Conservation (phyloP, 2,797 vertebrate species). For the Gymnodraco acuticeps region DNA sequence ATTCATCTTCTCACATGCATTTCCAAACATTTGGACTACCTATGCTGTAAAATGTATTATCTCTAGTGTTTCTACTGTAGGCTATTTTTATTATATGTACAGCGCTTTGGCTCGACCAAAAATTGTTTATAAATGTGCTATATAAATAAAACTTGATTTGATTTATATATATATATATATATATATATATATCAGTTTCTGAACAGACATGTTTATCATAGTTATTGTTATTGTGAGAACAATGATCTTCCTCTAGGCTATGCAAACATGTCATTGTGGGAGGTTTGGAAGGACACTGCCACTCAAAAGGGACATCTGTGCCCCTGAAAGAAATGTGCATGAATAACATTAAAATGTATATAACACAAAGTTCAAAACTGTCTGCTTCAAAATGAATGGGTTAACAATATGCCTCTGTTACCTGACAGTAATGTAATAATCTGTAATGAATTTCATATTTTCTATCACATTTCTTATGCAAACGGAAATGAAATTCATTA, state of each 20-base stretch:
- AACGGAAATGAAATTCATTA: conserved; percentile 78
- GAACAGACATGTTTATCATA: not conserved
- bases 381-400: conserved; percentile 27
- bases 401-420: conserved; percentile 55
- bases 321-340: not conserved
- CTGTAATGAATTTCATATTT: conserved; percentile 73
- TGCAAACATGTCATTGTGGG: not conserved
- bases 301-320: not conserved
- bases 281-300: not conserved
- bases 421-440: conserved; percentile 77
- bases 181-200: not conserved
- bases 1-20: no score
- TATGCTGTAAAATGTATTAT: no score
- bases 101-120: no score
- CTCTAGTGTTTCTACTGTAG: no score
- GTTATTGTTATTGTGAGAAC: not conserved
- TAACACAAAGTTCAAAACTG: not conserved
- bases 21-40: no score
- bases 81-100: no score
- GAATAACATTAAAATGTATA: not conserved
- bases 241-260: not conserved
- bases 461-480: conserved; percentile 78
- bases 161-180: no score
- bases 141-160: no score
- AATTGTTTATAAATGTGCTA: no score